Evolutionary conservation across 1,140 invertebrate genomes (phyloP).

Genomic region (Asbolus verrucosus): DNA sequence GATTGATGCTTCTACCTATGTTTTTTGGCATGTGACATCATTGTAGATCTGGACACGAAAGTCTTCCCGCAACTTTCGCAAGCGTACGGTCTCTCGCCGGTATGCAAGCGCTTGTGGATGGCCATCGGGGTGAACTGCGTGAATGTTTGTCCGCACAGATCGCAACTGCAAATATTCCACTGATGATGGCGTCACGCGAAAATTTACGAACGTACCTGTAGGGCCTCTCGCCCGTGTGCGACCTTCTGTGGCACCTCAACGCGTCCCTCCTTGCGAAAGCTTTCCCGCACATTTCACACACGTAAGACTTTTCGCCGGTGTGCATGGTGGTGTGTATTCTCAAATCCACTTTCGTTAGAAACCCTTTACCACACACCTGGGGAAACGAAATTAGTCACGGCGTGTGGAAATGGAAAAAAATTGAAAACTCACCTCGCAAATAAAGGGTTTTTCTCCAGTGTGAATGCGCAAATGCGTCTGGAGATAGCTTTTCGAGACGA

Average conservation of each 20-base stretch:
- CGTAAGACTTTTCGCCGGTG: constrained; percentile 78
- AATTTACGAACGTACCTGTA: constrained; percentile 61
- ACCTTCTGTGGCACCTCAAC: constrained; percentile 75
- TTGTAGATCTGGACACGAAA: constrained; percentile 72
- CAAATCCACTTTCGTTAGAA: constrained; percentile 70
- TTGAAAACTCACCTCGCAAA: constrained; percentile 76
- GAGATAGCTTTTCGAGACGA: constrained; percentile 78
- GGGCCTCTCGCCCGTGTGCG: constrained; percentile 78
- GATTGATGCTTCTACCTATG: constrained; percentile 58
- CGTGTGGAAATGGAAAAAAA: constrained; percentile 71
- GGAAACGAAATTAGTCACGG: constrained; percentile 10
- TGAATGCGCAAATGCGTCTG: constrained; percentile 76
- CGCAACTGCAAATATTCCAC: constrained; percentile 64
- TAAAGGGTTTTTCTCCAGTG: constrained; percentile 74
- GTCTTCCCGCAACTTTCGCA: constrained; percentile 78
- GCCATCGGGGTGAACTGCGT: constrained; percentile 75
- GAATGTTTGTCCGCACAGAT: constrained; percentile 74
- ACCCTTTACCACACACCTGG: constrained; percentile 76
- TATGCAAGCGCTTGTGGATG: constrained; percentile 76
- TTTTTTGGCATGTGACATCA: constrained; percentile 73
- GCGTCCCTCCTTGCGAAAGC: constrained; percentile 79
- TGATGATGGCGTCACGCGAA: no score
- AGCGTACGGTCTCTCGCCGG: constrained; percentile 83
- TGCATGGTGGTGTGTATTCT: constrained; percentile 77
- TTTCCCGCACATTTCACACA: constrained; percentile 75